Evolutionary conservation across 2,888 invertebrate species (phyloP), one percentile per base, ranked within the genome.

Genomic region (Agapostemon virescens): DNA sequence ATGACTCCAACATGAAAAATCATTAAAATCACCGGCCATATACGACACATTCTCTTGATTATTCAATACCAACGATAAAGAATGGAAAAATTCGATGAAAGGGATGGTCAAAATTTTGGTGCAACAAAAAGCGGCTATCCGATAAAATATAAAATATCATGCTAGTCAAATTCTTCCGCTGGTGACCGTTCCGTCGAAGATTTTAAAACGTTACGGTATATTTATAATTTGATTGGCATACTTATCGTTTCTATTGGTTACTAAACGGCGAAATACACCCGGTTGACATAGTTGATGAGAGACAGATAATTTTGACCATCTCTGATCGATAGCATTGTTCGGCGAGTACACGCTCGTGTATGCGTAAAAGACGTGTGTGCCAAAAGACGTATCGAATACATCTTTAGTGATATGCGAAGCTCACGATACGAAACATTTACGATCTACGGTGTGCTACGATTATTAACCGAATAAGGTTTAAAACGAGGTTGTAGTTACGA

Each of bases 341-440:
- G 15, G 52, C 26, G 52, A 26, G 23, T 55, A 15, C 26, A 55
- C 52, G 11, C 11, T 23, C 23, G 42, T 55, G 23, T 68, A n/a
- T 11, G 72, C 52, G 58, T 69, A 45, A 76, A 78, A 49, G n/a
- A 49, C 49, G n/a, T 68, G 84, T 86, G 86, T 86, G 86, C 86
- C 86, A 86, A 86, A 86, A 77, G 61, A 75, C 58, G 58, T 75
- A 81, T 69, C 49, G 68, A 55, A 30, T 49, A 40, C 40, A 58
- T 55, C 20, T 66, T 64, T 26, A 73, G 40, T n/a, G 67, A n/a
- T 70, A 55, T 26, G n/a, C 52, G 23, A 49, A 36, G 30, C 68
- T 77, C 49, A 49, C 58, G 45, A 45, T 20, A 45, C 45, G 38
- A 58, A 45, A 73, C 17, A n/a, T 68, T 67, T 49, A 30, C 45